Evolutionary conservation across 2,888 invertebrate genomes (phyloP).

Genomic region (Apamea crenata): DNA sequence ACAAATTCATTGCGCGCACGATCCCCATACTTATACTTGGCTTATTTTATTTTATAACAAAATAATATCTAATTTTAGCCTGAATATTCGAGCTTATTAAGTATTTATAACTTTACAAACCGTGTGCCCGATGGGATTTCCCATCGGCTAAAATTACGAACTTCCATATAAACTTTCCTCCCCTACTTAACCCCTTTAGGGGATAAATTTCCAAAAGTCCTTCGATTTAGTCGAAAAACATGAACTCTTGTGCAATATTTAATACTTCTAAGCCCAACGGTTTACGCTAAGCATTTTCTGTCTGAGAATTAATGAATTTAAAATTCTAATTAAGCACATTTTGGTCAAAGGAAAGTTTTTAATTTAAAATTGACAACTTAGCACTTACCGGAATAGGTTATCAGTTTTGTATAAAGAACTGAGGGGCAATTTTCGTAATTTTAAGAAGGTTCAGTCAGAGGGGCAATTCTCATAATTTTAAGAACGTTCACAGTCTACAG

Average conservation of each 20-base stretch:
- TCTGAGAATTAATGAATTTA: not conserved
- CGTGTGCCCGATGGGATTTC: not conserved
- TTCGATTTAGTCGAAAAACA: not conserved
- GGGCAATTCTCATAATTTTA: too few species aligned
- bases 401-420: not conserved
- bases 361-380: not conserved
- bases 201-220: not conserved
- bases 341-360: not conserved
- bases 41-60: not conserved
- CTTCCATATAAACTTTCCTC: not conserved
- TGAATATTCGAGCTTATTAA: not conserved
- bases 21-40: not conserved
- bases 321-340: not conserved
- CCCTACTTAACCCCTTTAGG: not conserved
- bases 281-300: not conserved
- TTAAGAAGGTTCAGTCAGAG: too few species aligned
- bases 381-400: not conserved
- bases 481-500: too few species aligned
- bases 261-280: not conserved
- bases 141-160: not conserved
- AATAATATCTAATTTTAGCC: not conserved
- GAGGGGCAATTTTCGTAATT: too few species aligned
- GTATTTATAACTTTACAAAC: not conserved
- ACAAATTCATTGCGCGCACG: too few species aligned
- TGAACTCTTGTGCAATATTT: not conserved